Percentiles rank a stretch among this genome's conserved stretches.
These are phyloP conservation scores for Cuculus canorus DNA, from an alignment of 2,797 vertebrate species.

Conservation along the genomic window DNA sequence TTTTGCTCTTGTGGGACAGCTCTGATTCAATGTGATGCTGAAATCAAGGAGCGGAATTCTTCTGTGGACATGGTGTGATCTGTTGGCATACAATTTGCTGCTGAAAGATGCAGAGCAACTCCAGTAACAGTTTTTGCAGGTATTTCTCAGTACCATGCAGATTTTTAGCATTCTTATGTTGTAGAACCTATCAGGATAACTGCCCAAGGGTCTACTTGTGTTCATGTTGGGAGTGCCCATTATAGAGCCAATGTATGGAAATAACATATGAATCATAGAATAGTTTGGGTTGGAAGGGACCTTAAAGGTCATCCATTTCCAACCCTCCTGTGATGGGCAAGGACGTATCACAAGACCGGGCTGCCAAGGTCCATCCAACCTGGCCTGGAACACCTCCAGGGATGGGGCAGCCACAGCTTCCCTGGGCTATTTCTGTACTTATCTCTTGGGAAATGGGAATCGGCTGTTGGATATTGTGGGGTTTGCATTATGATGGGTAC, in stretches of 20 bases:
- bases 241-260: neutral
- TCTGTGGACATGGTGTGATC: neutral
- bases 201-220: neutral
- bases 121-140: neutral
- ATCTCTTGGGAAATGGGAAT: neutral
- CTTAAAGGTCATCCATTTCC: too few relatives aligned
- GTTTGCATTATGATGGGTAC: neutral
- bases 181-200: neutral
- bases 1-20: neutral
- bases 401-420: too few relatives aligned
- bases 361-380: too few relatives aligned
- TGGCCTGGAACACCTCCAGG: too few relatives aligned
- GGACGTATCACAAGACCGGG: too few relatives aligned
- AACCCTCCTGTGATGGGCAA: too few relatives aligned
- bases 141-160: neutral
- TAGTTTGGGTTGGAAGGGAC: too few relatives aligned
- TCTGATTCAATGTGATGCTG: neutral
- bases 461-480: accelerated
- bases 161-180: neutral
- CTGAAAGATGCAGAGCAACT: neutral
- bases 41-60: neutral
- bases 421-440: neutral
- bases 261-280: too few relatives aligned
- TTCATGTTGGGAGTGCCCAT: neutral
- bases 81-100: accelerated